Percentiles rank a stretch among this genome's conserved stretches.
These are phyloP conservation scores for Caenorhabditis remanei DNA, from an alignment of 1,140 invertebrate genomes.

Conservation along the genomic window DNA sequence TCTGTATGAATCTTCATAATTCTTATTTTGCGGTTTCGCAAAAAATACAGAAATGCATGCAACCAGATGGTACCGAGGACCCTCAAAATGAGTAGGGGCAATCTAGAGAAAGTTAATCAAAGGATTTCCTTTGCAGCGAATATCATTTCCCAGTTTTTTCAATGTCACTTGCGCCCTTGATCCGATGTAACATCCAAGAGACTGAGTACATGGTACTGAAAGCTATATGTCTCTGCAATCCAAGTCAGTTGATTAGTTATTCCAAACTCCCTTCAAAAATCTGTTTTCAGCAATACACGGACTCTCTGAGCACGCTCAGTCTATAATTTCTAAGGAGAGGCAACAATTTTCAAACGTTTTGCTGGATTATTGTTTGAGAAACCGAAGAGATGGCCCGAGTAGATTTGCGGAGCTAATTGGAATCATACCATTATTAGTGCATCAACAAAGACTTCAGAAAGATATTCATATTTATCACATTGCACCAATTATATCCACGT, in stretches of 20 bases:
- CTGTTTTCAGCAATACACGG: background rate
- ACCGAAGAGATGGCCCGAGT: background rate
- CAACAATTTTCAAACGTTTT: background rate
- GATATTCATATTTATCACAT: conserved; percentile 15
- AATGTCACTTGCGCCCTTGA: background rate
- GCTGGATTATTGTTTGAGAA: background rate
- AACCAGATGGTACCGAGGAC: background rate
- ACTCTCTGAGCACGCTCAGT: conserved; percentile 1
- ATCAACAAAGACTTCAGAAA: background rate
- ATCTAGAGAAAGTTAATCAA: too few species aligned
- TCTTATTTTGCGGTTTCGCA: background rate
- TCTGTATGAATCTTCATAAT: background rate
- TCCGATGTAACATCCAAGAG: background rate
- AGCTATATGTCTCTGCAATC: conserved; percentile 15
- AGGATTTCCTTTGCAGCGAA: background rate
- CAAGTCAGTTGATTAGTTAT: background rate
- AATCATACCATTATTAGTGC: background rate
- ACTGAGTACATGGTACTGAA: background rate
- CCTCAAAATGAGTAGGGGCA: background rate
- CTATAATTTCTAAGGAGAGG: background rate
- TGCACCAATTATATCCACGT: background rate
- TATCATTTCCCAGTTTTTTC: background rate
- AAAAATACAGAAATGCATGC: background rate
- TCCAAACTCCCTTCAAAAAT: background rate
- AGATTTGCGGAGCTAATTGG: background rate